Evolutionary conservation across 2,888 invertebrate genomes (phyloP).

Genomic region (Agrochola lota): DNA sequence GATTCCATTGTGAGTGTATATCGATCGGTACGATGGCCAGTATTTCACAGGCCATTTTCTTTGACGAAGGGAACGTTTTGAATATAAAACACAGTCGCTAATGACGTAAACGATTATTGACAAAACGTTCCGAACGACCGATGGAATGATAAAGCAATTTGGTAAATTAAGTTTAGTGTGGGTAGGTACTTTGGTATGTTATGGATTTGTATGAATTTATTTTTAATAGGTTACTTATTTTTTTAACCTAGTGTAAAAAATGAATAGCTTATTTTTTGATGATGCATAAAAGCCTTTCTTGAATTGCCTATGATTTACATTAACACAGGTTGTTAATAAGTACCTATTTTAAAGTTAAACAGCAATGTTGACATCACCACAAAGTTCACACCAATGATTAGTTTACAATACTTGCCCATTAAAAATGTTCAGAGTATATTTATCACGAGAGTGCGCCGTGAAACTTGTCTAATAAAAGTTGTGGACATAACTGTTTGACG

Average conservation of each 20-base stretch:
- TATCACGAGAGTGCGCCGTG: constrained; percentile 24
- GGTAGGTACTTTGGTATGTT: not conserved
- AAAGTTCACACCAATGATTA: constrained; percentile 12
- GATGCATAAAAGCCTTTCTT: not conserved
- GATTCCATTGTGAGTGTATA: constrained; percentile 57
- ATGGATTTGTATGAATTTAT: not conserved
- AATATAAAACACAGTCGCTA: constrained; percentile 78
- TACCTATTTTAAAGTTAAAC: not conserved
- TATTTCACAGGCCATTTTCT: constrained; percentile 71
- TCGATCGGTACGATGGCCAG: constrained; percentile 63
- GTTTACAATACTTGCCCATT: constrained; percentile 39
- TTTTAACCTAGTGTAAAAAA: not conserved
- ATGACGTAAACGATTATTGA: constrained; percentile 80
- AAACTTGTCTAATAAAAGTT: constrained; percentile 69
- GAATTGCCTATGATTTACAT: not conserved
- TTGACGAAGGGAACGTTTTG: constrained; percentile 68
- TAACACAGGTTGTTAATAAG: not conserved
- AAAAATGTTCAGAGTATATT: constrained; percentile 31
- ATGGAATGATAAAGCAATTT: constrained; percentile 60
- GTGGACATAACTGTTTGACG: constrained; percentile 64
- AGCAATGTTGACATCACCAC: not conserved
- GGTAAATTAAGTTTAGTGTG: constrained; percentile 39
- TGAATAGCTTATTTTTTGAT: no score
- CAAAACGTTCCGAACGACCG: constrained; percentile 67
- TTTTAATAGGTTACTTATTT: not conserved